A percentile compares a stretch with the other conserved stretches of the same genome.
Conservation (phyloP, 2,113 vertebrate species). For the Pitta sordida region DNA sequence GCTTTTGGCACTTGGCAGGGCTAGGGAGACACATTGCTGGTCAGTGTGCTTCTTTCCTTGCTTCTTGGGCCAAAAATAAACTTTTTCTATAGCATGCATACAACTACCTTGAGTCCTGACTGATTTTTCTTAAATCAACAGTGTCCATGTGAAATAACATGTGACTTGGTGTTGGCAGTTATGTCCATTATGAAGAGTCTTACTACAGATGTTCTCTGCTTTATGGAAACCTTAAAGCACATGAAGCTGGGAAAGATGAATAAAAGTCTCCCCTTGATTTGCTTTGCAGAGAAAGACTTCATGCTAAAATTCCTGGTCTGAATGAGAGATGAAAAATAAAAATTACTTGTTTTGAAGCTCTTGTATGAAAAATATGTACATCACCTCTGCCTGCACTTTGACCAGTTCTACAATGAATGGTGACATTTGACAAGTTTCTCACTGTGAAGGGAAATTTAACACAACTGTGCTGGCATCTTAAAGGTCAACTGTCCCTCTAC, state of each 20-base stretch:
- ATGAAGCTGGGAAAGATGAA: background rate
- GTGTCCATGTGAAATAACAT: background rate
- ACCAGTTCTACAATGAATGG: constrained; percentile 40
- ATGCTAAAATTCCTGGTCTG: background rate
- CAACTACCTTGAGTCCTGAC: too few relatives aligned
- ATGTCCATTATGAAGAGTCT: background rate
- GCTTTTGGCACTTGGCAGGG: too few relatives aligned
- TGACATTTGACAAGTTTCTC: constrained; percentile 60
- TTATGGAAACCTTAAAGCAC: background rate
- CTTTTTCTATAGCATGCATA: too few relatives aligned
- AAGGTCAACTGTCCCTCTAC: constrained; percentile 43
- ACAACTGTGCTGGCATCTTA: constrained; percentile 22
- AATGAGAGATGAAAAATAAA: background rate
- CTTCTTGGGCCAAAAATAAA: too few relatives aligned
- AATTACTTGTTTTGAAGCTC: background rate
- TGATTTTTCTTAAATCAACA: too few relatives aligned
- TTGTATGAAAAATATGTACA: constrained; percentile 9
- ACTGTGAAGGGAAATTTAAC: constrained; percentile 46
- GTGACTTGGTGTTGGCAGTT: background rate
- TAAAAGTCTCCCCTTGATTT: background rate
- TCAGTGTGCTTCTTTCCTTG: too few relatives aligned
- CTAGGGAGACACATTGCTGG: too few relatives aligned
- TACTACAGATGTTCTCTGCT: background rate
- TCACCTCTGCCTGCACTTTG: constrained; percentile 6
- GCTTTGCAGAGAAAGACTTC: background rate